Percentiles rank a stretch among this genome's conserved stretches.
Conservation (phyloP, 1,140 invertebrate genomes). For the Drosophila pachea region DNA sequence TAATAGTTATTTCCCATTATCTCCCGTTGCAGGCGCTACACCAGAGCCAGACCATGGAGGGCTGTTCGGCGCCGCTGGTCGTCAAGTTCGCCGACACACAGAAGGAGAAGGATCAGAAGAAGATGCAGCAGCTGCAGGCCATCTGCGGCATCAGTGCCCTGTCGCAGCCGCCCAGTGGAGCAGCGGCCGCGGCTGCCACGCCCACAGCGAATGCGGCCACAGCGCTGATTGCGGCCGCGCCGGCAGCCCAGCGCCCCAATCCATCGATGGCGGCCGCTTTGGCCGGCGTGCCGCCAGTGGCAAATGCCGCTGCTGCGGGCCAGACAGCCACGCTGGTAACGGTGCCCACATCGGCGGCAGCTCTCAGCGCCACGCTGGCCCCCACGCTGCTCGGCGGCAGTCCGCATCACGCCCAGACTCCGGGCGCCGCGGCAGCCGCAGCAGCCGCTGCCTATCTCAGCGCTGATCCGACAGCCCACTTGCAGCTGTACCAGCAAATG, state of each 20-base stretch:
- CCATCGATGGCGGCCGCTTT: conserved; percentile 62
- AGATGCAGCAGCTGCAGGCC: conserved; percentile 94
- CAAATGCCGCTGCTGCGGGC: conserved; percentile 34
- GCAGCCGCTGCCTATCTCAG: conserved; percentile 66
- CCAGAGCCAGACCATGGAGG: conserved; percentile 99
- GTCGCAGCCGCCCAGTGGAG: conserved; percentile 51
- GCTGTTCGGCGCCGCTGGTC: conserved; percentile 97
- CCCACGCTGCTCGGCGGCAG: conserved; percentile 48
- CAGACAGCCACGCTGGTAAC: conserved; percentile 52
- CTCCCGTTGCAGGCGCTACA: conserved; percentile 91
- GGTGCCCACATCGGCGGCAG: conserved; percentile 47
- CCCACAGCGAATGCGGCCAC: conserved; percentile 59
- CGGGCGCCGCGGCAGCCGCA: conserved; percentile 50
- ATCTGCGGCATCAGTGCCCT: conserved; percentile 84
- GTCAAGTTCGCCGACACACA: conserved; percentile 99
- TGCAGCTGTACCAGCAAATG: conserved; percentile 88
- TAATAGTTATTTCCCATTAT: too few species aligned
- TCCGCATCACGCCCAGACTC: conserved; percentile 46
- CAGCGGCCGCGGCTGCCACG: conserved; percentile 53
- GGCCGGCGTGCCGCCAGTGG: conserved; percentile 59
- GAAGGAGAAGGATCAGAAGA: conserved; percentile 98
- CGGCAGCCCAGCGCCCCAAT: conserved; percentile 47
- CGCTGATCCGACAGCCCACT: conserved; percentile 80
- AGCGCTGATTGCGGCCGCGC: conserved; percentile 57
- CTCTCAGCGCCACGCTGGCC: conserved; percentile 43